Conservation (phyloP, 2,797 vertebrate genomes). For the Hylomyscus alleni region DNA sequence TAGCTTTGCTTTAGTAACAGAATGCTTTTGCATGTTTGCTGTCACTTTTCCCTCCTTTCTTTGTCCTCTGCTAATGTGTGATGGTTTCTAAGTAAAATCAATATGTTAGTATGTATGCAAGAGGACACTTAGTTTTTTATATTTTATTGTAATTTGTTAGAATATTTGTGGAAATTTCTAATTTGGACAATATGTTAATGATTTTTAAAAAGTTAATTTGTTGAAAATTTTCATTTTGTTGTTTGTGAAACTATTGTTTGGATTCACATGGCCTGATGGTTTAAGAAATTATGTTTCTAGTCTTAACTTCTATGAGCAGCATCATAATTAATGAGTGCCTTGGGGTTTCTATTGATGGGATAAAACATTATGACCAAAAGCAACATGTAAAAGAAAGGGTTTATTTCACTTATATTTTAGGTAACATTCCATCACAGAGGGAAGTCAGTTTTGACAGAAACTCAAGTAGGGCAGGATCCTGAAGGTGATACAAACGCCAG, state of each 20-base stretch:
- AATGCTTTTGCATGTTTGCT: neutral
- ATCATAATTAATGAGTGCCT: neutral
- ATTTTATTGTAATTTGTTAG: neutral
- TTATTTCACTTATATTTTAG: neutral
- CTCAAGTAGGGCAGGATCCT: neutral
- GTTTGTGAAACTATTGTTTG: neutral
- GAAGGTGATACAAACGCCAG: neutral
- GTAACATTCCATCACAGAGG: neutral
- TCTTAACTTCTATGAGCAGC: conserved; percentile 26
- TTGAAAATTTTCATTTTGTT: neutral
- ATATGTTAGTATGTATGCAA: conserved; percentile 2
- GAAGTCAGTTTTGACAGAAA: neutral
- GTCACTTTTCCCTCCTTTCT: neutral
- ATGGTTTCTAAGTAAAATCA: neutral
- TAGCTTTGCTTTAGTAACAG: neutral
- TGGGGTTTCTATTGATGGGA: neutral
- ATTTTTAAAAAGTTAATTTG: neutral
- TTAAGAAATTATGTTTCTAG: neutral
- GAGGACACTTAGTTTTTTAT: neutral
- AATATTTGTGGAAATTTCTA: neutral
- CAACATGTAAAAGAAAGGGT: neutral
- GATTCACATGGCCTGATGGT: conserved; percentile 1
- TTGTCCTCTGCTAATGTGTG: neutral
- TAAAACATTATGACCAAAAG: neutral
- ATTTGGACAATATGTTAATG: neutral